Evolutionary conservation across 2,888 invertebrate species (phyloP).

Genomic region (Blastobasis adustella): DNA sequence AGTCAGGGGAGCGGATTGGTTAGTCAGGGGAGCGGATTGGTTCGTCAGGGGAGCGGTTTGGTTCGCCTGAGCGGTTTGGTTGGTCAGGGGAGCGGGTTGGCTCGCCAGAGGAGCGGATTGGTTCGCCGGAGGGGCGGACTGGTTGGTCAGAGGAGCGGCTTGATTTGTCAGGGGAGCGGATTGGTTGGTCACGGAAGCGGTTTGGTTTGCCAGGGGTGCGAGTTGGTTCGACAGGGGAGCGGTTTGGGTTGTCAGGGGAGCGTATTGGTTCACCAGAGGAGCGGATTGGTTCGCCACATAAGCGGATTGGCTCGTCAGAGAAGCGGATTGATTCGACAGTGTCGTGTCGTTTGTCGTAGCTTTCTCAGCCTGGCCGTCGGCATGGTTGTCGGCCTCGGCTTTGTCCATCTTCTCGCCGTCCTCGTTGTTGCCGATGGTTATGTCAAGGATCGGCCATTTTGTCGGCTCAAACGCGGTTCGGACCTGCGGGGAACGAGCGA

Average conservation of each 20-base stretch:
- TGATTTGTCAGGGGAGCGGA: slow-evolving; percentile 7
- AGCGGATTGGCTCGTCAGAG: slow-evolving; percentile 6
- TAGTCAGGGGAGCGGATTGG: neutral
- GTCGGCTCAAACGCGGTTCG: slow-evolving; percentile 88
- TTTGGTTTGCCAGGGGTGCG: neutral
- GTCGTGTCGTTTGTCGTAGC: neutral
- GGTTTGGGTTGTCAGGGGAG: neutral
- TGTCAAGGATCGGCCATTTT: slow-evolving; percentile 90
- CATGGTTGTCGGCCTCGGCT: slow-evolving; percentile 9
- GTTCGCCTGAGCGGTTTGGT: neutral
- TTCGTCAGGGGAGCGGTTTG: neutral
- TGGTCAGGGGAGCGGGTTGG: neutral
- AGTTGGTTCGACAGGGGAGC: neutral
- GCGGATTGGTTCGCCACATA: slow-evolving; percentile 7
- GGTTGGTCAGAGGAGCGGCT: neutral
- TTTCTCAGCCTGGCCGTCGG: neutral
- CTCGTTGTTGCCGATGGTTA: slow-evolving; percentile 32
- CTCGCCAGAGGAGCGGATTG: neutral
- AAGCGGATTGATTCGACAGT: neutral
- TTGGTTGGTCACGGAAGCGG: slow-evolving; percentile 5
- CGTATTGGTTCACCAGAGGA: neutral
- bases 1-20: neutral
- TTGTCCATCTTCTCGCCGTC: slow-evolving; percentile 26
- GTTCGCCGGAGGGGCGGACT: neutral
- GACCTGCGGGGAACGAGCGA: slow-evolving; percentile 65